Base-by-base conservation (phyloP, 2,113 vertebrate species). In the Tupaia tana region DNA sequence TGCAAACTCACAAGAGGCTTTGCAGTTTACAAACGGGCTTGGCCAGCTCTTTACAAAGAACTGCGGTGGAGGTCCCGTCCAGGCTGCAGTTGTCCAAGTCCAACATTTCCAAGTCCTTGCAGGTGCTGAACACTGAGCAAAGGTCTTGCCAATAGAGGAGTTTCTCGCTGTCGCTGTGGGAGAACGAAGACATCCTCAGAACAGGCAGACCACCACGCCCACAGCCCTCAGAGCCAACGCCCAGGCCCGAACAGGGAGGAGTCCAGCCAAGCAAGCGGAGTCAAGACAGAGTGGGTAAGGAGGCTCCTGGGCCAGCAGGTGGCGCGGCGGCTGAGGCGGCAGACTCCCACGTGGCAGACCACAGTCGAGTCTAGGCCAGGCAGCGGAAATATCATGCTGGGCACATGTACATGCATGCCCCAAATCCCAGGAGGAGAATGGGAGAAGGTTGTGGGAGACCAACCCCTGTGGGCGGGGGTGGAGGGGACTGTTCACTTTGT, bases 61-160 rank as follows among this genome's bases (percentile, higher is more conserved):
- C 2, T 0, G 0, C 7, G 27, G 70, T 18, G 73, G 58, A 84
- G 29, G 12, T 6, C 2, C 43, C 2, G 0, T 73, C 25, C 0
- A 96, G 10, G 2, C 0, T 24, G 6, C 66, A 79, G 34, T 18
- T 43, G 24, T 95, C 71, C 94, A 95, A 2, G 0, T 91, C 73
- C 2, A 95, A 9, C 19, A 15, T 4, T 54, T 85, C 29, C 1
- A 96, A n/a, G 31, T 56, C 13, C 29, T 9, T 29, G 9, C 19
- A 83, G 63, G 6, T 9, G 0, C 1, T 19, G 31, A 95, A 69
- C 59, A 19, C 34, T 0, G 24, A 80, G 78, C 91, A 93, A 9
- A 96, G 8, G 0, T 83, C 71, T 2, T 13, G 14, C 93, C 91
- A 93, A 1, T 9, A 43, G 59, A 7, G 0, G 3, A 88, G 67